These are phyloP conservation scores for Lissocephala sabroskyi DNA, from an alignment of 2,888 invertebrate species.

Conservation along the genomic window DNA sequence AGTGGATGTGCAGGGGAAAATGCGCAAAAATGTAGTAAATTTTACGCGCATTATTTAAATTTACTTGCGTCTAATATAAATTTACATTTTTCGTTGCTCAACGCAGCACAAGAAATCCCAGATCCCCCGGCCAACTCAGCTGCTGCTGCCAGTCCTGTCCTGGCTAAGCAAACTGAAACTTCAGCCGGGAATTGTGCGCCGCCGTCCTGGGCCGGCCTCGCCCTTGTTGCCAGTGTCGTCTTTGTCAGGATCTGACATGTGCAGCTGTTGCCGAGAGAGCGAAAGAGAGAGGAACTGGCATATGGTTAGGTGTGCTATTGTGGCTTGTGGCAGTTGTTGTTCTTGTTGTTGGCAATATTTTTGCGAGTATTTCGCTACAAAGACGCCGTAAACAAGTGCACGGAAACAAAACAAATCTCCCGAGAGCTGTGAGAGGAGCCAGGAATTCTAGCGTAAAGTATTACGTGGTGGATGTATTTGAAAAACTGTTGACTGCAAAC, in stretches of 20 bases:
- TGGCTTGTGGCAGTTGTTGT: background rate
- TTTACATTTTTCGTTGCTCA: constrained; percentile 46
- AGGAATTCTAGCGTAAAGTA: constrained; percentile 25
- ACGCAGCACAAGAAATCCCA: constrained; percentile 35
- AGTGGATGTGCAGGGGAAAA: constrained; percentile 12
- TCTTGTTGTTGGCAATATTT: constrained; percentile 20
- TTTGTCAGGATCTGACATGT: constrained; percentile 18
- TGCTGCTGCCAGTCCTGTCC: no score
- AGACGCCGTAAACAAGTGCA: constrained; percentile 58
- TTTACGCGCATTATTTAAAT: constrained; percentile 64
- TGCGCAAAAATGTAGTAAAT: constrained; percentile 50
- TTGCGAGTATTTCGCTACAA: constrained; percentile 31
- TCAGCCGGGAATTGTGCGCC: no score
- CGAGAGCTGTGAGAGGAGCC: constrained; percentile 33
- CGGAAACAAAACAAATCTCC: constrained; percentile 43
- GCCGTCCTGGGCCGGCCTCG: no score
- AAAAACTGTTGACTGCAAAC: background rate
- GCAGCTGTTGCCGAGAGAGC: constrained; percentile 2
- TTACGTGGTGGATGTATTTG: background rate
- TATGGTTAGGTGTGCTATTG: constrained; percentile 31
- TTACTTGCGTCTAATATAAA: constrained; percentile 60
- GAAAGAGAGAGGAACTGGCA: constrained; percentile 7
- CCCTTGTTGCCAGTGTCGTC: background rate
- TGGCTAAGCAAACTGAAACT: constrained; percentile 10
- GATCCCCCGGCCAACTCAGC: constrained; percentile 24